A percentile compares a stretch with the other conserved stretches of the same genome.
phyloP scores from a whole-genome alignment of 1,140 invertebrate genomes.

The Zaprionus ghesquierei region DNA sequence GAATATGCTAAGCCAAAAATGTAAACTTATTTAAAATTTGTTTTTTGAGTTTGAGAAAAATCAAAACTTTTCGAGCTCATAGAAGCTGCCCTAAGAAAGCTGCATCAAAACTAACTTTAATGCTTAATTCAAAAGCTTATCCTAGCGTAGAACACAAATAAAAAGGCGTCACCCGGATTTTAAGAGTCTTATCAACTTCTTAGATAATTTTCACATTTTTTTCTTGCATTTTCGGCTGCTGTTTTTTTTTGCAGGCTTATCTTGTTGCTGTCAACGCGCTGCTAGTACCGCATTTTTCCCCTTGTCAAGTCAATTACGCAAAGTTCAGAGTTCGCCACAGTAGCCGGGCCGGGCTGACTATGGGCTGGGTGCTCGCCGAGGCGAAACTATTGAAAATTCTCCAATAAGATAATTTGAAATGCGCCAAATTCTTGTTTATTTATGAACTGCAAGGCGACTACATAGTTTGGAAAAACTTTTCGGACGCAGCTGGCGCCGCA shows the following conservation, averaged over 20 bases:
- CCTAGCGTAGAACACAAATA: too few species aligned
- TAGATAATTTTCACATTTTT: not conserved
- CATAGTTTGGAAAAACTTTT: conserved; percentile 21
- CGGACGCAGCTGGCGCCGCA: conserved; percentile 31
- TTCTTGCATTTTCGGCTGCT: not conserved
- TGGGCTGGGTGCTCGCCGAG: not conserved
- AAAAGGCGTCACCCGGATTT: not conserved
- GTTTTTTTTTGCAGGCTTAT: not conserved
- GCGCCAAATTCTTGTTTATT: conserved; percentile 45
- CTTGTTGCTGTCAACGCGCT: not conserved
- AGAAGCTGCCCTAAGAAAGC: too few species aligned
- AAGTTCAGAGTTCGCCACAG: conserved; percentile 55
- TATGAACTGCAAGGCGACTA: conserved; percentile 25
- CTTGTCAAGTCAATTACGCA: conserved; percentile 46
- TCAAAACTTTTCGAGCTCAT: too few species aligned
- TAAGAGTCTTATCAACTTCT: not conserved
- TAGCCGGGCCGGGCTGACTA: not conserved
- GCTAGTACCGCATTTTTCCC: not conserved
- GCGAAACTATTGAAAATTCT: conserved; percentile 41
- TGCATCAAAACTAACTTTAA: too few species aligned
- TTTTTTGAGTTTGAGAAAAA: too few species aligned
- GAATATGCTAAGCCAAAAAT: too few species aligned
- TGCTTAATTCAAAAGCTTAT: too few species aligned
- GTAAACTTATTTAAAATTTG: too few species aligned
- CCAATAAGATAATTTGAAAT: conserved; percentile 49